phyloP scores from a whole-genome alignment of 2,888 invertebrate species.

The Perizoma flavofasciatum region DNA sequence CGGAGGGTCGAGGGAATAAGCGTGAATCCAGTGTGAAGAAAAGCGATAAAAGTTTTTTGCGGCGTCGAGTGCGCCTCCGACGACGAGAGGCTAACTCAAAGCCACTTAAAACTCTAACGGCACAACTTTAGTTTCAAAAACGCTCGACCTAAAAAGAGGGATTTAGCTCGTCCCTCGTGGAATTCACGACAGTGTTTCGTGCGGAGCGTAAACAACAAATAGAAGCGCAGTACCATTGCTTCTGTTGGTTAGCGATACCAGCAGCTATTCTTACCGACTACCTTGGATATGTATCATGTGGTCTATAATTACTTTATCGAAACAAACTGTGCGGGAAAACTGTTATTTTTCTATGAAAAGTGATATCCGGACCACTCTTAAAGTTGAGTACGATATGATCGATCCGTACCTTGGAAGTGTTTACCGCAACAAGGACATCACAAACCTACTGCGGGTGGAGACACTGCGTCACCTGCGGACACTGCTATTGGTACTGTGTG shows the following conservation, averaged over 20 bases:
- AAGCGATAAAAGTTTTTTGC: conserved; percentile 32
- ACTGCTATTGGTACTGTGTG: too few relatives aligned
- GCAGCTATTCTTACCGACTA: too few relatives aligned
- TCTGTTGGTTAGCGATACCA: neutral
- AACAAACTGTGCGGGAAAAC: too few relatives aligned
- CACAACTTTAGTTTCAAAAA: conserved; percentile 58
- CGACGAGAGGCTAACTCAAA: conserved; percentile 55
- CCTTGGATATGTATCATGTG: too few relatives aligned
- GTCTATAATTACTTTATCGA: too few relatives aligned
- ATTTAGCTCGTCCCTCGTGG: conserved; percentile 7
- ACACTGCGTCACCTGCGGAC: too few relatives aligned
- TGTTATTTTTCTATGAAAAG: too few relatives aligned
- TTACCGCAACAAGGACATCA: too few relatives aligned
- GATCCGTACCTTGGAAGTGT: too few relatives aligned
- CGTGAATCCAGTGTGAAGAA: conserved; percentile 14
- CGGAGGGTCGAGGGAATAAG: neutral
- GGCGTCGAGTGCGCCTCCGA: conserved; percentile 19
- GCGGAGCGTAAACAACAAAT: neutral
- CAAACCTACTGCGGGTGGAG: too few relatives aligned
- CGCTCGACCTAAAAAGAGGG: conserved; percentile 55
- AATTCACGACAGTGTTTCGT: neutral
- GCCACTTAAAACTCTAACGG: conserved; percentile 60
- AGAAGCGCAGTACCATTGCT: neutral
- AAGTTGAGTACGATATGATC: too few relatives aligned
- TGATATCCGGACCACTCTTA: too few relatives aligned